These are phyloP conservation scores for Lysandra bellargus DNA, from an alignment of 2,888 invertebrate species.

Conservation along the genomic window DNA sequence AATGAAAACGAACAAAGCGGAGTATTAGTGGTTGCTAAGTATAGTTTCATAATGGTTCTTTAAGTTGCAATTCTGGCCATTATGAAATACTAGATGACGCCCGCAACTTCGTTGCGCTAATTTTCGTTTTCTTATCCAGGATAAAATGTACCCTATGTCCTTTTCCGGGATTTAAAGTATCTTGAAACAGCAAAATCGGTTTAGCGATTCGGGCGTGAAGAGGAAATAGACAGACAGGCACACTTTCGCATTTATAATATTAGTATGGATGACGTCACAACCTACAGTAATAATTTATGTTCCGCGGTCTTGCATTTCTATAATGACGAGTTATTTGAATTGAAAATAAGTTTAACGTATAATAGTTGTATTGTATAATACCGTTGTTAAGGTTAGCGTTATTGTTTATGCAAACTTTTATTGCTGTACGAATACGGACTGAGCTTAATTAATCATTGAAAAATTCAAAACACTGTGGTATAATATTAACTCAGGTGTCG, in stretches of 20 bases:
- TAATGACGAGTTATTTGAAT: neutral
- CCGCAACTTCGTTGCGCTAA: too few species aligned
- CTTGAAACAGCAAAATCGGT: too few species aligned
- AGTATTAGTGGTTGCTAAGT: neutral
- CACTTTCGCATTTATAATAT: too few species aligned
- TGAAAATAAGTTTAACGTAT: neutral
- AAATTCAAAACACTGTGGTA: too few species aligned
- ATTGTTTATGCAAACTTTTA: neutral
- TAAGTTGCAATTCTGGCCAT: neutral
- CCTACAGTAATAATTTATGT: neutral
- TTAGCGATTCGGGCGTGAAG: too few species aligned
- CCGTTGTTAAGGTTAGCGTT: neutral
- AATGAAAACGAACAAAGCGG: slow-evolving; percentile 2
- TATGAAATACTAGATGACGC: too few species aligned
- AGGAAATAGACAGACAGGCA: too few species aligned
- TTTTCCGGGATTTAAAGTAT: too few species aligned
- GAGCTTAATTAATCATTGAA: too few species aligned
- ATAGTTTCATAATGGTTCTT: neutral
- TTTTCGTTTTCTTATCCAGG: too few species aligned
- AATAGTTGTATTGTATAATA: neutral
- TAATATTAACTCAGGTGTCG: too few species aligned
- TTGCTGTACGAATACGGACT: too few species aligned
- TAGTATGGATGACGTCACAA: neutral
- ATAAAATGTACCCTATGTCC: neutral
- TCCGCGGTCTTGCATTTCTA: neutral